These are phyloP conservation scores for Xiphydria camelus DNA, from an alignment of 2,888 invertebrate genomes.

Conservation along the genomic window DNA sequence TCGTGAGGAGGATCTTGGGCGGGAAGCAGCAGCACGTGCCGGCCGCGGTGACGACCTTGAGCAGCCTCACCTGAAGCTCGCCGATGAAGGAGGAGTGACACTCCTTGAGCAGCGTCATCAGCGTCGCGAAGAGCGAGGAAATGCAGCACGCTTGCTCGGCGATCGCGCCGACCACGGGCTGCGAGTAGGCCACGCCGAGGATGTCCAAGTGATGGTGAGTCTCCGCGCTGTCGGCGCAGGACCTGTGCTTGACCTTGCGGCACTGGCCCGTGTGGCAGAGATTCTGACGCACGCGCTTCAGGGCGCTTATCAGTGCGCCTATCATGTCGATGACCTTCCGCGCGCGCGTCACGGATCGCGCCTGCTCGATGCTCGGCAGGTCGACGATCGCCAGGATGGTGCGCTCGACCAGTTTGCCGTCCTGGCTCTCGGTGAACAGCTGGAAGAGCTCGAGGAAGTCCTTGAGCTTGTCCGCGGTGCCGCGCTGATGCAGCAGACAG, in stretches of 20 bases:
- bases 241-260: conserved; percentile 60
- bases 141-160: conserved; percentile 62
- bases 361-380: conserved; percentile 57
- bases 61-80: conserved; percentile 58
- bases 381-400: conserved; percentile 63
- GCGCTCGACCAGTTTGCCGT: conserved; percentile 63
- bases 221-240: conserved; percentile 58
- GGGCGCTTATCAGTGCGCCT: conserved; percentile 62
- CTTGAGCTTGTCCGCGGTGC: conserved; percentile 58
- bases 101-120: conserved; percentile 60
- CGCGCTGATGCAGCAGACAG: conserved; percentile 61
- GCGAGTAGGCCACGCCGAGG: conserved; percentile 60
- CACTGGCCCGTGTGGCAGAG: conserved; percentile 63
- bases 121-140: conserved; percentile 62
- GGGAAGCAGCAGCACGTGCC: conserved; percentile 70
- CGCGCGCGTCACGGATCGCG: conserved; percentile 57
- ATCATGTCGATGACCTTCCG: conserved; percentile 64
- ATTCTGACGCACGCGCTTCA: conserved; percentile 64
- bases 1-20: conserved; percentile 60
- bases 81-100: conserved; percentile 55
- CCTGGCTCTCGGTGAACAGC: conserved; percentile 64
- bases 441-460: conserved; percentile 66
- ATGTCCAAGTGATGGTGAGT: conserved; percentile 66
- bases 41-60: conserved; percentile 62
- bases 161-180: conserved; percentile 46